A percentile compares a stretch with the other conserved stretches of the same genome.
phyloP scores from a whole-genome alignment of 2,888 invertebrate genomes.

The Limenitis camilla region DNA sequence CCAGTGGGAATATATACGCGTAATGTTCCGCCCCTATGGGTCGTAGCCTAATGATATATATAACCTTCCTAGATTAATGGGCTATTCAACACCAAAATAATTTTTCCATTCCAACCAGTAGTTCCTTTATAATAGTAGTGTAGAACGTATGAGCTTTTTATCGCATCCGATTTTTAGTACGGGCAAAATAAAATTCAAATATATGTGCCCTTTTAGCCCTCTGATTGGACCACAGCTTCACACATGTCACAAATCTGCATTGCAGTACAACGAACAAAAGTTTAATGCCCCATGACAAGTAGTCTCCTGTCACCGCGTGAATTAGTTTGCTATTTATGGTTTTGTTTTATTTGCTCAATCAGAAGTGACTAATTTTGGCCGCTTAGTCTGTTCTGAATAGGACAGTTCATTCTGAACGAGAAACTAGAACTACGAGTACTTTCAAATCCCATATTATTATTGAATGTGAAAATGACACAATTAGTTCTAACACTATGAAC shows the following conservation, averaged over 20 bases:
- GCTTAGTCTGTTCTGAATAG: not conserved
- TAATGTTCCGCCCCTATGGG: too few relatives aligned
- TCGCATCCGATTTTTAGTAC: not conserved
- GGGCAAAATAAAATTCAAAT: not conserved
- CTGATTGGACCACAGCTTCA: slow-evolving; percentile 18
- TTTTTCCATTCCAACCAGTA: too few relatives aligned
- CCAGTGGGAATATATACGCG: too few relatives aligned
- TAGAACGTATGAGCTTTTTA: not conserved
- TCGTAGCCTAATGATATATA: too few relatives aligned
- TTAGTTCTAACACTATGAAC: too few relatives aligned
- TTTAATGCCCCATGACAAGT: slow-evolving; percentile 27
- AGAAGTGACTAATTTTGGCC: not conserved
- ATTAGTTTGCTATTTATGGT: slow-evolving; percentile 20
- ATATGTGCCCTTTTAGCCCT: slow-evolving; percentile 19
- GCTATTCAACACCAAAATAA: too few relatives aligned
- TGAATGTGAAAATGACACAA: too few relatives aligned
- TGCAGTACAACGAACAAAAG: slow-evolving; percentile 25
- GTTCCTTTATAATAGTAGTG: too few relatives aligned
- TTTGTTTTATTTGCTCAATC: slow-evolving; percentile 3
- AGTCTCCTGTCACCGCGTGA: slow-evolving; percentile 22
- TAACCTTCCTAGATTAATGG: too few relatives aligned
- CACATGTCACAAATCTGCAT: slow-evolving; percentile 29
- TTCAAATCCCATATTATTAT: too few relatives aligned
- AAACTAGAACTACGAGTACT: too few relatives aligned
- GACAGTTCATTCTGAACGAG: too few relatives aligned